Percentiles rank a stretch among this genome's conserved stretches.
These are phyloP conservation scores for Rhincodon typus DNA, from an alignment of 2,797 vertebrate species.

Conservation along the genomic window DNA sequence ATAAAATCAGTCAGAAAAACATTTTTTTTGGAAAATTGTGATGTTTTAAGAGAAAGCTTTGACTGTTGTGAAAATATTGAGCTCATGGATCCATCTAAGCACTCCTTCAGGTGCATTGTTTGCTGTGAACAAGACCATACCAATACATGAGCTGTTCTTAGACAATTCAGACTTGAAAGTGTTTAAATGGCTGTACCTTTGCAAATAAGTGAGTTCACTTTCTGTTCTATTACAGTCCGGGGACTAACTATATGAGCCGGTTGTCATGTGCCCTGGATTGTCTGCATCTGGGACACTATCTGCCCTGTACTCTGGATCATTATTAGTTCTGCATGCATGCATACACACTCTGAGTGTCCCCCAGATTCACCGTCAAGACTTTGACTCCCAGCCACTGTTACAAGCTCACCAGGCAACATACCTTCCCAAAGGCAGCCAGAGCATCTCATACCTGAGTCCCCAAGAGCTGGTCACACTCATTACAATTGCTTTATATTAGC, in stretches of 20 bases:
- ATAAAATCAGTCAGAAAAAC: background rate
- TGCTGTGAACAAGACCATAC: background rate
- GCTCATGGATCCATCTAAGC: background rate
- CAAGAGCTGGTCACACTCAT: too few species aligned
- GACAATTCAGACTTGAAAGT: background rate
- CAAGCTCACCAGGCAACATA: too few species aligned
- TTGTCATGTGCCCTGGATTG: too few species aligned
- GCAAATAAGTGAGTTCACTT: background rate
- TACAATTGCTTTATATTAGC: background rate
- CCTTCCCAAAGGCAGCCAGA: too few species aligned
- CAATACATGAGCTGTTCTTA: background rate
- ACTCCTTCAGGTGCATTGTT: background rate
- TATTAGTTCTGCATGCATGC: too few species aligned
- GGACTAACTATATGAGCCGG: too few species aligned
- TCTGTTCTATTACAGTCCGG: background rate
- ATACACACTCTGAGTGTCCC: too few species aligned
- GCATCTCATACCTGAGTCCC: too few species aligned
- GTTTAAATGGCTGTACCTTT: background rate
- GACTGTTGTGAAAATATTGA: background rate
- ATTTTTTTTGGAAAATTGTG: background rate
- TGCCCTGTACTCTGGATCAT: too few species aligned
- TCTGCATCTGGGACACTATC: too few species aligned
- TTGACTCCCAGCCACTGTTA: too few species aligned
- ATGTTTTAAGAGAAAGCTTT: background rate
- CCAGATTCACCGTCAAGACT: too few species aligned